Evolutionary conservation across 1,140 invertebrate species (phyloP), one percentile per base, ranked within the genome.

Genomic region (Drosophila guanche): DNA sequence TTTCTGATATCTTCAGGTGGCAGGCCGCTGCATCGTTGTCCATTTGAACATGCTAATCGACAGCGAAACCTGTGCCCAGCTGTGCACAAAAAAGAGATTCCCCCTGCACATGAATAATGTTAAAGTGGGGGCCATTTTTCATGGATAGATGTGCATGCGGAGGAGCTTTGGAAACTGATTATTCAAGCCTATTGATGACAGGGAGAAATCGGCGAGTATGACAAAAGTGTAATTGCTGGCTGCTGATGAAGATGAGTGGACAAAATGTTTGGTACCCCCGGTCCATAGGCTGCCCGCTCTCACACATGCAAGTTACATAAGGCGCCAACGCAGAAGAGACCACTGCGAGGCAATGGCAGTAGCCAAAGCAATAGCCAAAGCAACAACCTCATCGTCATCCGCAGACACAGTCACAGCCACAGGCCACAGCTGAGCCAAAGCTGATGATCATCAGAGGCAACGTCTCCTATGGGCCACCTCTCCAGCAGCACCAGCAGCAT

Each of bases 321-420:
- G 79, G 79, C 63, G 74, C 79, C 79, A 77, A 78, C 79, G 79
- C 79, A 81, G 79, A 81, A 77, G 78, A 69, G 72, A 37, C 61
- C 51, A 56, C 54, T n/a, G 16, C 54, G 42, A 42, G 23, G 37
- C 53, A 62, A 57, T 60, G 59, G 56, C 62, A 63, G 71, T 67
- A 57, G 54, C 60, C 16, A 46, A 6, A 29, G 42, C 33, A 51
- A 47, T 51, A 61, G 58, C 48, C 42, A 47, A 46, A 60, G 59
- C 68, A 52, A 51, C 46, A 79, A 79, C 65, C 70, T 59, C 69
- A 59, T 55, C 50, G 59, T 70, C 71, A 63, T 53, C 33, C 33
- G 33, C 33, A 37, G 33, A 37, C 33, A 33, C 8, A 33, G 29
- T 8, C 20, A 43, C n/a, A 33, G 51, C 14, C 33, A 46, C 42